A percentile compares a stretch with the other conserved stretches of the same genome.
Conservation (phyloP, 2,888 invertebrate genomes). For the Digitonthophagus gazella region DNA sequence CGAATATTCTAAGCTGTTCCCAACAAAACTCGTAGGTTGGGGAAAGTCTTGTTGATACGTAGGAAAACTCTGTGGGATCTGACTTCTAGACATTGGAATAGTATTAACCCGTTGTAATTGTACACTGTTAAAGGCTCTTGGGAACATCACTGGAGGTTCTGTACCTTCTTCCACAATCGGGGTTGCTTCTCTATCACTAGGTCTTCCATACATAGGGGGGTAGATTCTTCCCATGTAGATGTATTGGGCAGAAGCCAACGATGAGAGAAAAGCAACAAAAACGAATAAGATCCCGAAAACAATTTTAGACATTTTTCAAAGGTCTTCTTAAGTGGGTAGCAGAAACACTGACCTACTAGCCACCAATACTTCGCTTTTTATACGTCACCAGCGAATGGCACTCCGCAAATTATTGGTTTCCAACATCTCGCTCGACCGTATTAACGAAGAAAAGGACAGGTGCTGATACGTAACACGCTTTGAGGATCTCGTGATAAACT, state of each 20-base stretch:
- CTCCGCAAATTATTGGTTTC: neutral
- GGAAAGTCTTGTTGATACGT: neutral
- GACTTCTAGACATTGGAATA: neutral
- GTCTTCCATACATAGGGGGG: neutral
- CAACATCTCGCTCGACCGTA: neutral
- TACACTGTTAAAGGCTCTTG: slow-evolving; percentile 4
- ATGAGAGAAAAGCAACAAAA: neutral
- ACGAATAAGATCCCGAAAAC: neutral
- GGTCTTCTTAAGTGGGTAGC: neutral
- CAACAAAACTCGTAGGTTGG: neutral
- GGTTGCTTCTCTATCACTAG: neutral
- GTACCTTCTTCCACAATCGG: slow-evolving; percentile 13
- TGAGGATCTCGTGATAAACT: neutral
- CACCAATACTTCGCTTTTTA: neutral
- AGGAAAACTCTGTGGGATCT: neutral
- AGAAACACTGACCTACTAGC: neutral
- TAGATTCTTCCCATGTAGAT: neutral
- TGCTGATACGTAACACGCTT: neutral
- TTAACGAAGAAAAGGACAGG: neutral
- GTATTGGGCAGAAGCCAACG: neutral
- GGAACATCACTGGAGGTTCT: slow-evolving; percentile 14
- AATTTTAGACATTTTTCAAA: neutral
- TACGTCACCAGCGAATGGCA: neutral
- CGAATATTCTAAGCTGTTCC: neutral
- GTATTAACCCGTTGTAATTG: slow-evolving; percentile 9